Evolutionary conservation across 1,140 invertebrate genomes (phyloP).

Genomic region (Drosophila fuyamai): DNA sequence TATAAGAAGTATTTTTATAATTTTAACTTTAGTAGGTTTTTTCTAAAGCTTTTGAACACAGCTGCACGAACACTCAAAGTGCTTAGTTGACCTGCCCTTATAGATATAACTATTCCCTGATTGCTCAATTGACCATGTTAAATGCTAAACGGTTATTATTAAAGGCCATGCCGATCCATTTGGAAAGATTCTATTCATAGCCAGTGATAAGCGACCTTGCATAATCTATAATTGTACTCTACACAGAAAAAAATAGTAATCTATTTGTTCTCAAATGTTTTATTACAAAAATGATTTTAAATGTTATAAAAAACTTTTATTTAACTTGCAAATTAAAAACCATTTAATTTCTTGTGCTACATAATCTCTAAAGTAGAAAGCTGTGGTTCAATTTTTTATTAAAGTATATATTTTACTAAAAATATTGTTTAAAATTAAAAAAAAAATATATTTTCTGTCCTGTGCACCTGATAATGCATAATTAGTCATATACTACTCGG

Average conservation of each 20-base stretch:
- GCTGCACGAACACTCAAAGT: too few relatives aligned
- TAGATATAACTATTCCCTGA: constrained; percentile 40
- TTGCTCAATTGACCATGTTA: constrained; percentile 50
- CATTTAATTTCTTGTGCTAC: neutral
- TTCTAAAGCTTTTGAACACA: neutral
- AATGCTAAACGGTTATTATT: constrained; percentile 45
- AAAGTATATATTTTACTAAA: neutral
- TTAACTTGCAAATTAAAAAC: neutral
- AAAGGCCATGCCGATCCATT: constrained; percentile 31
- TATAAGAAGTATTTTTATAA: too few relatives aligned
- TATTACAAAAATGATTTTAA: too few relatives aligned
- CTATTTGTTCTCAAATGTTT: neutral
- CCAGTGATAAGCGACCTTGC: constrained; percentile 67
- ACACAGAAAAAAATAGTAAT: constrained; percentile 4
- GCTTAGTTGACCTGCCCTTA: constrained; percentile 4
- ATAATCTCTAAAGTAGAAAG: neutral
- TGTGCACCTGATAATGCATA: constrained; percentile 27
- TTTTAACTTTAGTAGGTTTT: neutral
- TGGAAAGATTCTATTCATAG: constrained; percentile 32
- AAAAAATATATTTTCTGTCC: neutral
- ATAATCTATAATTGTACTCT: constrained; percentile 29
- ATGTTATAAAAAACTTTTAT: neutral
- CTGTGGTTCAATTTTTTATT: neutral
- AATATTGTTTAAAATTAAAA: too few relatives aligned
- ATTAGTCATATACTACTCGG: constrained; percentile 48